These are phyloP conservation scores for Xiphias gladius DNA, from an alignment of 2,113 vertebrate genomes.

Conservation along the genomic window DNA sequence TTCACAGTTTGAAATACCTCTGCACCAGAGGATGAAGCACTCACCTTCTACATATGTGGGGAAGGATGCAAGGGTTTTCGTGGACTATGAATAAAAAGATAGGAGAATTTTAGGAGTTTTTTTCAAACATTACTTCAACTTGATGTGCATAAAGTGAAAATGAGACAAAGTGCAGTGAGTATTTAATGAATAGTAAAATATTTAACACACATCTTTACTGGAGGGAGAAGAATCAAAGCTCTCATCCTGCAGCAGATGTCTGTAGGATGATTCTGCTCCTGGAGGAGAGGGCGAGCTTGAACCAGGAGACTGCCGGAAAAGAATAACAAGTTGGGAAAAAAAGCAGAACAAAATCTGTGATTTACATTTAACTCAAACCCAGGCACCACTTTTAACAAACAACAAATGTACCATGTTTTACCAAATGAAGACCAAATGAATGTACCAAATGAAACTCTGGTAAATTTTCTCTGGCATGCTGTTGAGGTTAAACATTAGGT, in stretches of 20 bases:
- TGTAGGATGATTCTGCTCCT: conserved; percentile 92
- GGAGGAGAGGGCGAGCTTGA: conserved; percentile 91
- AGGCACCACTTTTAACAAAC: not conserved
- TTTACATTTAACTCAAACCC: not conserved
- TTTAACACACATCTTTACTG: conserved; percentile 88
- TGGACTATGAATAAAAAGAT: conserved; percentile 87
- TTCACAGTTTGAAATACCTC: not conserved
- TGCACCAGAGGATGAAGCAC: conserved; percentile 41
- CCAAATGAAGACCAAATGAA: not conserved
- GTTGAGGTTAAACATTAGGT: too few relatives aligned
- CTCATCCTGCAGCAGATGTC: conserved; percentile 87
- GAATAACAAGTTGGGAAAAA: not conserved
- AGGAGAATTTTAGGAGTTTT: conserved; percentile 62
- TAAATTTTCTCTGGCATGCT: not conserved
- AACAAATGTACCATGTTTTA: not conserved
- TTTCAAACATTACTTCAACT: conserved; percentile 1
- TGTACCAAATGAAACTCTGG: not conserved
- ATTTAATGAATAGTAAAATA: not conserved
- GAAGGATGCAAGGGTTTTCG: conserved; percentile 95
- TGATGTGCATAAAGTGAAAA: not conserved
- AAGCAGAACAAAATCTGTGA: not conserved
- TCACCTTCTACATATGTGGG: conserved; percentile 99
- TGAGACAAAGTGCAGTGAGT: not conserved
- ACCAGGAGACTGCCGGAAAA: conserved; percentile 87
- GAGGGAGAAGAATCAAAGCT: conserved; percentile 86